Evolutionary conservation across 2,113 vertebrate species (phyloP), one percentile per base, ranked within the genome.

Genomic region (Cyanoramphus novaezelandiae): DNA sequence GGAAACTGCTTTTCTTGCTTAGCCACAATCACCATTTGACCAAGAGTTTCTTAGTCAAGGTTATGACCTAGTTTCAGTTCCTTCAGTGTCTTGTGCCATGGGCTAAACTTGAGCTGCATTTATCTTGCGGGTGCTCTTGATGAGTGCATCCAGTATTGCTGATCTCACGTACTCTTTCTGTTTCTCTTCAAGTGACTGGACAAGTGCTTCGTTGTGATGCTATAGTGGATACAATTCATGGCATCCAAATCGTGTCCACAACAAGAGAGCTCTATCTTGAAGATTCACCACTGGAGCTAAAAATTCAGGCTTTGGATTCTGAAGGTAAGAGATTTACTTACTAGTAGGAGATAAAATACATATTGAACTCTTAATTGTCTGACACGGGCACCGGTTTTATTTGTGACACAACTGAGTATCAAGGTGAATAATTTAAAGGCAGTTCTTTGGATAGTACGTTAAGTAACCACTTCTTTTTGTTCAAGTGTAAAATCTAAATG

Each of bases 251-350:
- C 1, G 98, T 99, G 63, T 99, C 99, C 39, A 99, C 99, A 21
- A 99, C 99, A 19, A 98, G 99, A 17, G 99, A 99, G 88, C 98
- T 99, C 5, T 99, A 99, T 87, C 98, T 99, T 15, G 99, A 99
- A 94, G 99, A 99, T 94, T 99, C 99, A 0, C 99, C 99, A 0
- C 97, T 99, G 92, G 98, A 98, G 72, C 98, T 99, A 80, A 99
- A 97, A 97, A 99, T 99, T 90, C 98, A 99, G 43, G 99, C 99
- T 33, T 97, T 99, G 93, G 99, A 99, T 97, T 99, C 99, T 3
- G 99, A 99, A 98, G 99, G 99, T 99, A 92, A 92, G 87, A 93
- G 27, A 17, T 65, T 14, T 47, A 41, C 29, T 44, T 50, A 35
- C 28, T 44, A 27, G 28, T 19, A 44, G 19, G 27, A 46, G 39